Percentiles rank a stretch among this genome's conserved stretches.
These are phyloP conservation scores for Heliothis peltigera DNA, from an alignment of 2,888 invertebrate genomes.

Conservation along the genomic window DNA sequence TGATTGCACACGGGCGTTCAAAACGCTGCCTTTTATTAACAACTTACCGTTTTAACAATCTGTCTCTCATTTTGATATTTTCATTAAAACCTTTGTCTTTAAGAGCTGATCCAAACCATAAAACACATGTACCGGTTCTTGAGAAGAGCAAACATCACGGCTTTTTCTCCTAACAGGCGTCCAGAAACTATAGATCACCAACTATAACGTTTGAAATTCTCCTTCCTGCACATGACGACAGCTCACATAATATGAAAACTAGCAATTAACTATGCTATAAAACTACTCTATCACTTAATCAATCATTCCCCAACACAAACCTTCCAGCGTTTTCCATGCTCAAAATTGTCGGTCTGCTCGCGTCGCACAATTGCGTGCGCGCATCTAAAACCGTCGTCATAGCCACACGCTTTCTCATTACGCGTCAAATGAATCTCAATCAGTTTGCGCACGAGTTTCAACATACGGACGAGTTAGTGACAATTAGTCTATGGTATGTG, in stretches of 20 bases:
- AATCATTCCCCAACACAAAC: conserved; percentile 29
- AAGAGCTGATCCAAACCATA: too few relatives aligned
- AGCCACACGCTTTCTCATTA: conserved; percentile 63
- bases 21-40: conserved; percentile 28
- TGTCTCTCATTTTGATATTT: too few relatives aligned
- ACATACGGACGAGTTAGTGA: conserved; percentile 39
- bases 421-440: conserved; percentile 63
- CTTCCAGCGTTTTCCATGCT: conserved; percentile 17
- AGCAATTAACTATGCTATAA: background rate
- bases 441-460: conserved; percentile 54
- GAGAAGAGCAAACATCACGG: too few relatives aligned
- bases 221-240: too few relatives aligned
- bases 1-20: conserved; percentile 10
- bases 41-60: background rate
- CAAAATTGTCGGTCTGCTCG: conserved; percentile 44
- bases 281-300: conserved; percentile 12
- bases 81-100: too few relatives aligned
- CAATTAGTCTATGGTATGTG: conserved; percentile 54
- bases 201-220: too few relatives aligned
- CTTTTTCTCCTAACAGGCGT: too few relatives aligned
- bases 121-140: too few relatives aligned
- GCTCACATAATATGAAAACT: too few relatives aligned
- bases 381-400: conserved; percentile 56
- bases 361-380: conserved; percentile 49
- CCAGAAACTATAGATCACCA: too few relatives aligned